Conservation (phyloP, 1,140 invertebrate genomes). For the Drosophila kurseongensis region DNA sequence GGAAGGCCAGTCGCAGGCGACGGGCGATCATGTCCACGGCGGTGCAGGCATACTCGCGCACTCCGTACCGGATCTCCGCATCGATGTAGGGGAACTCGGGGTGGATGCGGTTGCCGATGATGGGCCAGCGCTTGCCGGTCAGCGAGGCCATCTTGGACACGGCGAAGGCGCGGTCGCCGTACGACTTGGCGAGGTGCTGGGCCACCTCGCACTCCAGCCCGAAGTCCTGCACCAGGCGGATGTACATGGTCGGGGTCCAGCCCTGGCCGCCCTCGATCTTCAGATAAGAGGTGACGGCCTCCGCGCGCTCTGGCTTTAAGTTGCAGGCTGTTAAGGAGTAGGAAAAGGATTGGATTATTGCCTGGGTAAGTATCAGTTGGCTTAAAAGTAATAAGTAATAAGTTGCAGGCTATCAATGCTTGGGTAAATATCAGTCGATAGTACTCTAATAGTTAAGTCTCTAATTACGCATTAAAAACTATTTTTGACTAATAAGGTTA, state of each 20-base stretch:
- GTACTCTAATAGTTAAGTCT: too few species aligned
- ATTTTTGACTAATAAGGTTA: too few species aligned
- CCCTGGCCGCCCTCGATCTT: constrained; percentile 97
- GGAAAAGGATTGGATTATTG: constrained; percentile 16
- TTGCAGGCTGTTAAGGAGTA: constrained; percentile 87
- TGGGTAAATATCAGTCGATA: too few species aligned
- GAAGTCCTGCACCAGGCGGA: constrained; percentile 97
- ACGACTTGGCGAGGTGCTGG: constrained; percentile 97
- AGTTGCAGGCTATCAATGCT: constrained; percentile 87
- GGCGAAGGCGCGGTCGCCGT: constrained; percentile 98
- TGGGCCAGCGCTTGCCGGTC: constrained; percentile 98
- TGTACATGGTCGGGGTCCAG: constrained; percentile 99
- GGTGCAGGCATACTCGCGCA: constrained; percentile 97
- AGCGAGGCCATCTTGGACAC: constrained; percentile 98
- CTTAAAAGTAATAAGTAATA: constrained; percentile 67
- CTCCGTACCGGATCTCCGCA: constrained; percentile 97
- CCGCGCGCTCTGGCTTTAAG: constrained; percentile 88
- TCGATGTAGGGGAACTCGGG: constrained; percentile 99
- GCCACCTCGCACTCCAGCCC: constrained; percentile 95
- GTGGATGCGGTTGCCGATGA: constrained; percentile 98
- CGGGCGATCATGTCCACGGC: constrained; percentile 98
- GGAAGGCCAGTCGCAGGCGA: constrained; percentile 95
- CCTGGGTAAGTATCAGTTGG: too few species aligned
- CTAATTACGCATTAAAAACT: too few species aligned
- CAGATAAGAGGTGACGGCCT: constrained; percentile 94